Evolutionary conservation across 2,888 invertebrate genomes (phyloP), one percentile per base, ranked within the genome.

Genomic region (Parnassius glacialis): DNA sequence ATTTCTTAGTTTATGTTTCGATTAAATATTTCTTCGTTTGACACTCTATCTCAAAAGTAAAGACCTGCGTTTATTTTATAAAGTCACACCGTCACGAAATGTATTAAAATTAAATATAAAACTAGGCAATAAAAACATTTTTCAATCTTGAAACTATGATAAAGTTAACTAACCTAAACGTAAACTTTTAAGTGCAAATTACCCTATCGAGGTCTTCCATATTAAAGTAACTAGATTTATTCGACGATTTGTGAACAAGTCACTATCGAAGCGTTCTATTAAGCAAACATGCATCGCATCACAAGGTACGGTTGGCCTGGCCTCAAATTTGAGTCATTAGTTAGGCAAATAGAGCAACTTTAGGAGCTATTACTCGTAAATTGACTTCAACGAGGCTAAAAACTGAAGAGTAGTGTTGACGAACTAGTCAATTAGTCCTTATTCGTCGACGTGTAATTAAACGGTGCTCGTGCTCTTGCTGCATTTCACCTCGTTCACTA

Each of bases 321-420:
- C 41, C 48, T 13, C 48, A 53, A 47, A 53, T 54, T 60, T 41
- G 54, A 54, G 25, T 60, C 50, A 60, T 60, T 60, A 60, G 25
- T 42, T 50, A 50, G 50, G 59, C 54, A 60, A 54, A 60, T 60
- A 48, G 59, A 42, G 48, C 47, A 54, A 59, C 53, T 54, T 54
- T 13, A 9, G 48, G 54, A 48, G 47, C 59, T 54, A 25, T 54
- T 60, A 54, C 25, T 54, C 20, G 50, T n/a, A 60, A 60, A 54
- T 54, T 48, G 59, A 54, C 43, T 50, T 1, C 48, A 25, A 20
- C 53, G 53, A 10, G 10, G 57, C 50, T 41, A 10, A 9, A 20
- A 11, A 10, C 47, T 13, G 47, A 12, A 42, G 52, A 54, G 54
- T 20, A 50, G 25, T 54, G 48, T 48, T 48, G 13, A 54, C 43